Conservation (phyloP, 2,888 invertebrate genomes). For the Acheta domesticus region DNA sequence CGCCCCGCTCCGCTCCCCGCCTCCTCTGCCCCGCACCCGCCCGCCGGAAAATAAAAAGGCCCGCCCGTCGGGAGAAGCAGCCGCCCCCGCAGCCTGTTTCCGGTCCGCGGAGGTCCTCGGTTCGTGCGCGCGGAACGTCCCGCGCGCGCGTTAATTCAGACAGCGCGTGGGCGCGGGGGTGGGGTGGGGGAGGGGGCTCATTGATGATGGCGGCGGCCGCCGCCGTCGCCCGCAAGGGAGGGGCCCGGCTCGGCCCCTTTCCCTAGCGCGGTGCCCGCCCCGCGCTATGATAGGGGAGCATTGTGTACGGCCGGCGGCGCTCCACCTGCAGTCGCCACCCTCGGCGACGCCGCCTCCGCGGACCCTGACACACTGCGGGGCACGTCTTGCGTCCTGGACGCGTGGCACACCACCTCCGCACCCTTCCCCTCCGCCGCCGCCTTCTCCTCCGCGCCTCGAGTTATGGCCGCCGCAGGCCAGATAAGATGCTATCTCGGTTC, state of each 20-base stretch:
- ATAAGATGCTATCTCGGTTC: slow-evolving; percentile 18
- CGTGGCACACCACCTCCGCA: not conserved
- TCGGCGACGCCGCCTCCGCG: not conserved
- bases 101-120: too few relatives aligned
- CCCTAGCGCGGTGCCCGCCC: too few relatives aligned
- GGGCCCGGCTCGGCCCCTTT: not conserved
- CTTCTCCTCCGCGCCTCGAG: not conserved
- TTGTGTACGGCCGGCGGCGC: too few relatives aligned
- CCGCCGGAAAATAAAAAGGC: not conserved
- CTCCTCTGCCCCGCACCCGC: not conserved
- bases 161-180: slow-evolving; percentile 27
- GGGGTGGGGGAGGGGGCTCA: slow-evolving; percentile 20
- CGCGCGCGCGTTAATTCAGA: slow-evolving; percentile 25
- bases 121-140: too few relatives aligned
- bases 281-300: too few relatives aligned
- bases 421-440: too few relatives aligned
- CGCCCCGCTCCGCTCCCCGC: slow-evolving; percentile 4
- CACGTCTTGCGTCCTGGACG: not conserved
- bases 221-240: not conserved
- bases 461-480: slow-evolving; percentile 8
- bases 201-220: slow-evolving; percentile 28
- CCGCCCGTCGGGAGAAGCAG: too few relatives aligned
- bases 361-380: slow-evolving; percentile 4
- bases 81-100: too few relatives aligned
- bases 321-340: not conserved